A percentile compares a stretch with the other conserved stretches of the same genome.
These are phyloP conservation scores for Heliconius erato DNA, from an alignment of 2,888 invertebrate species.

Conservation along the genomic window DNA sequence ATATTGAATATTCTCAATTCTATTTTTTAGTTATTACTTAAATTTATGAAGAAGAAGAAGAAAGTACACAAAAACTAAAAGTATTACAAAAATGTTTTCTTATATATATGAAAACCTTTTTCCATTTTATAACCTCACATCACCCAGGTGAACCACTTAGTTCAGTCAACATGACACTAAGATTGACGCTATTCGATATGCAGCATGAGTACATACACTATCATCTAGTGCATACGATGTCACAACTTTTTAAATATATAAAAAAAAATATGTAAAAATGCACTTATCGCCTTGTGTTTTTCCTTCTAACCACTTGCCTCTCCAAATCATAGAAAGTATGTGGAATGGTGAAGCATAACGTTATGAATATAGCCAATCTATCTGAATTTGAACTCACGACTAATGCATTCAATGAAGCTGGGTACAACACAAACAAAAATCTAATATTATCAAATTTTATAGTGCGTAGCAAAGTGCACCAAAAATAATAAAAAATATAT, in stretches of 20 bases:
- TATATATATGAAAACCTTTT: too few relatives aligned
- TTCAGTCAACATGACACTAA: slow-evolving; percentile 5
- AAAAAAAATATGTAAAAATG: not conserved
- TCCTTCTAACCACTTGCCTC: not conserved
- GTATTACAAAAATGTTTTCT: not conserved
- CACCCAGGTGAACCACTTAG: not conserved
- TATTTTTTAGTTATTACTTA: too few relatives aligned
- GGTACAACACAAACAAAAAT: not conserved
- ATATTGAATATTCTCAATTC: too few relatives aligned
- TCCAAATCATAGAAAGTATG: too few relatives aligned
- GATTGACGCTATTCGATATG: not conserved
- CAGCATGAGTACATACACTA: not conserved
- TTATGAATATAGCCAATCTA: too few relatives aligned
- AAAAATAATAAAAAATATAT: not conserved
- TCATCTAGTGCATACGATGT: not conserved
- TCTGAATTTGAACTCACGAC: not conserved
- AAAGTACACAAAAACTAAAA: not conserved
- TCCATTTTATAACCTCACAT: too few relatives aligned
- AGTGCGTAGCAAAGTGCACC: not conserved
- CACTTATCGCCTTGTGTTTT: not conserved
- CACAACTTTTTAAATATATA: not conserved
- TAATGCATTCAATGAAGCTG: not conserved
- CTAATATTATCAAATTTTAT: not conserved
- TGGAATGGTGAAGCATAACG: too few relatives aligned
- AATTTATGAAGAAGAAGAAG: too few relatives aligned